Conservation (phyloP, 2,888 invertebrate species). For the Drosophila pegasa region DNA sequence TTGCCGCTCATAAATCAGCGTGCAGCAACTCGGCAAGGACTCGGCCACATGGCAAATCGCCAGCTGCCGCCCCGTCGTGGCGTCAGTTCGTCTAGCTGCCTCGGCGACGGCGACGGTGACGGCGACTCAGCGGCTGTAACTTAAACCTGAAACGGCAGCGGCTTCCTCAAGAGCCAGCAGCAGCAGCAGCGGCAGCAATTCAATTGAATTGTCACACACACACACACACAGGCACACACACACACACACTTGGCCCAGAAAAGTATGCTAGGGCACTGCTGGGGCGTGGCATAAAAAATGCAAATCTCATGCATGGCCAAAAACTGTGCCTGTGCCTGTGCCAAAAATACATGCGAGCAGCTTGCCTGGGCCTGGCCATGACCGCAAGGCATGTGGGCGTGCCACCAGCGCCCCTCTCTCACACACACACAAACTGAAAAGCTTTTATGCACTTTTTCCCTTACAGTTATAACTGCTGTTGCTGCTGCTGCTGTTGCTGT, state of each 20-base stretch:
- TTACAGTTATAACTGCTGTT: constrained; percentile 19
- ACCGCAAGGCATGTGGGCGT: constrained; percentile 59
- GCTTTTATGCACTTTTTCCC: constrained; percentile 33
- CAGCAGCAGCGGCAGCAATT: too few species aligned
- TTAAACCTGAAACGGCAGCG: constrained; percentile 41
- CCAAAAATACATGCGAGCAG: constrained; percentile 59
- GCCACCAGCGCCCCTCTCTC: constrained; percentile 15
- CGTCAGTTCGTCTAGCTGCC: constrained; percentile 44
- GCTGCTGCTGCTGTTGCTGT: constrained; percentile 8
- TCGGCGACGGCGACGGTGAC: too few species aligned
- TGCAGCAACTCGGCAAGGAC: constrained; percentile 13
- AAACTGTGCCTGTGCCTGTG: constrained; percentile 58
- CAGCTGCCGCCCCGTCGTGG: constrained; percentile 43
- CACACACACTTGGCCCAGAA: constrained; percentile 59
- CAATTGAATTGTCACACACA: constrained; percentile 71
- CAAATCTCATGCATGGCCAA: constrained; percentile 76
- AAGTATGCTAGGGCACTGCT: constrained; percentile 68
- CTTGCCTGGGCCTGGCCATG: constrained; percentile 63
- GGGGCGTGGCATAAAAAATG: constrained; percentile 62
- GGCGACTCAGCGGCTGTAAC: constrained; percentile 40
- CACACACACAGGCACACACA: constrained; percentile 12
- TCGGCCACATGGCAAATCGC: constrained; percentile 54
- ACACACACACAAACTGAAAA: constrained; percentile 20
- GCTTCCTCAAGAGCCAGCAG: constrained; percentile 52
- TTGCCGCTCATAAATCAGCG: constrained; percentile 60